phyloP scores from a whole-genome alignment of 2,113 vertebrate species.

The Macrotus californicus region DNA sequence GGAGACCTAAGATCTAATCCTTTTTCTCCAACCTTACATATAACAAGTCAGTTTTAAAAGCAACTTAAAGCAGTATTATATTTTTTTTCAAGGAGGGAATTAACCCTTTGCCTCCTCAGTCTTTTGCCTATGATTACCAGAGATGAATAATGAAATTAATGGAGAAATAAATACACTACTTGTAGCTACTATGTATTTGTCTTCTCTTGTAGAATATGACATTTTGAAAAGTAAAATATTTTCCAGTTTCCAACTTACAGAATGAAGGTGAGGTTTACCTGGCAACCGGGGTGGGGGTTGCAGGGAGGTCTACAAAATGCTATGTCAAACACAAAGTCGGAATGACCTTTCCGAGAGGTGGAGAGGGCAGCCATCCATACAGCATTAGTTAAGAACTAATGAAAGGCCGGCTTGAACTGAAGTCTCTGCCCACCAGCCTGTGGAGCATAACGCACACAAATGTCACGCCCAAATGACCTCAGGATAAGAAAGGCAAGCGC shows the following conservation, averaged over 20 bases:
- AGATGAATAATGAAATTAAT: not conserved
- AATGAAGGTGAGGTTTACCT: not conserved
- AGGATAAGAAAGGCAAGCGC: not conserved
- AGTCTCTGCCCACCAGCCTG: not conserved
- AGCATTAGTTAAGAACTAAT: not conserved
- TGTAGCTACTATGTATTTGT: not conserved
- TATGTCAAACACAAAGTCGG: not conserved
- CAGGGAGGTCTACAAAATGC: not conserved
- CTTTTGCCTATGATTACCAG: not conserved
- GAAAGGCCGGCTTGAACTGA: not conserved
- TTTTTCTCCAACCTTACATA: not conserved
- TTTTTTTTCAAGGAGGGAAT: not conserved
- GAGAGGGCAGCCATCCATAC: not conserved
- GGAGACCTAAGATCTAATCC: not conserved
- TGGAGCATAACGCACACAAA: not conserved
- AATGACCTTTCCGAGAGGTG: not conserved
- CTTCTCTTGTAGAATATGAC: not conserved
- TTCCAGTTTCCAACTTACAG: not conserved
- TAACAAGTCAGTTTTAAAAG: not conserved
- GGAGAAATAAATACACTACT: slow-evolving; percentile 5
- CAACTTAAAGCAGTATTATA: not conserved
- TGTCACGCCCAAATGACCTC: not conserved
- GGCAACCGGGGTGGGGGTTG: not conserved
- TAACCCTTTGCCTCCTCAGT: not conserved
- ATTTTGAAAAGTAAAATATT: slow-evolving; percentile 11